Evolutionary conservation across 2,113 vertebrate genomes (phyloP).

Genomic region (Cyphomyrus plagiostoma): DNA sequence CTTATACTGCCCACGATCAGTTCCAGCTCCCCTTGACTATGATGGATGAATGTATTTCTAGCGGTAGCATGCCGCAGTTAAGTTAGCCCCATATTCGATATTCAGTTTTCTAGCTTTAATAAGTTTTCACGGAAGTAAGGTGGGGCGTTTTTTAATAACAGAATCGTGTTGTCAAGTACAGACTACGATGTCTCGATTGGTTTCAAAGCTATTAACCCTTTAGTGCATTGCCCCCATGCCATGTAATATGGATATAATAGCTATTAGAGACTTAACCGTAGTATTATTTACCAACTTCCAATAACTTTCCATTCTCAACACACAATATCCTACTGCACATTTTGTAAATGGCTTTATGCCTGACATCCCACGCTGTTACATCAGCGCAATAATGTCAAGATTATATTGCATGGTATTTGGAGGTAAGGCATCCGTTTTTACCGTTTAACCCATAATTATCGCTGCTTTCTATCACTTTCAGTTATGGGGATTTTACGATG

Average conservation of each 20-base stretch:
- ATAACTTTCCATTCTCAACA: background rate
- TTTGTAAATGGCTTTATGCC: background rate
- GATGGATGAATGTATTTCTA: background rate
- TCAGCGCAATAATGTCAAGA: background rate
- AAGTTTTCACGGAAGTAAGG: no score
- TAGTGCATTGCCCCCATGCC: no score
- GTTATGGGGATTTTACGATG: background rate
- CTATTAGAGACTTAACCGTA: background rate
- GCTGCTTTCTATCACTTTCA: background rate
- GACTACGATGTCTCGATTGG: no score
- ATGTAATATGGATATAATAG: no score
- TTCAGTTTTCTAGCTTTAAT: no score
- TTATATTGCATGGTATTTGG: background rate
- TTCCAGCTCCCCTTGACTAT: background rate
- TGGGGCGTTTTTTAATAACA: no score
- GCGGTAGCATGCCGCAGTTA: no score
- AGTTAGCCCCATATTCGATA: no score
- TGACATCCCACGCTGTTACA: background rate
- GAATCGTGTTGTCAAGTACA: no score
- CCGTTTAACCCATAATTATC: background rate
- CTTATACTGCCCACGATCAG: background rate
- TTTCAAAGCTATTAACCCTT: no score
- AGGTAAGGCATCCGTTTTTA: background rate
- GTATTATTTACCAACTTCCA: background rate
- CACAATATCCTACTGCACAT: background rate